Evolutionary conservation across 2,888 invertebrate genomes (phyloP), one percentile per base, ranked within the genome.

Genomic region (Pseudoips prasinana): DNA sequence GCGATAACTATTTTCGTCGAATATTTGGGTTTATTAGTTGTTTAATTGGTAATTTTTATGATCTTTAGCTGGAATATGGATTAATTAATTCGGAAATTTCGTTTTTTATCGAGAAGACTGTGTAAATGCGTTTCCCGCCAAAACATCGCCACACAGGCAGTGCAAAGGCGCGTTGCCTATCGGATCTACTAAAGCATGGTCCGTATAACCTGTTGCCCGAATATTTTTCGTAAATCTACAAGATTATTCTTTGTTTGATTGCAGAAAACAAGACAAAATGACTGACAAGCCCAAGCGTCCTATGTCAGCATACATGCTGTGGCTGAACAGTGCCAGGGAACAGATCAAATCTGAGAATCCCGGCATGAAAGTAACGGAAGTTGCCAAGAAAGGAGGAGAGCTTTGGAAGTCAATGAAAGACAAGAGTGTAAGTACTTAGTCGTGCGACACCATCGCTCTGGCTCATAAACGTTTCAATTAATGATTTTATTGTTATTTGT

Each of bases 311-410:
- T 99, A 96, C 77, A 96, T 99, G 94, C 77, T 98, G 54, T 99
- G 98, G 97, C 90, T 99, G 54, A 97, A 96, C 76, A 96, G 95
- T 56, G 93, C 92, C 41, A 91, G 99, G 55, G 96, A 97, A 62
- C 88, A 91, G 53, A 96, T 99, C 52, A 98, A 98, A 81, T 89
- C 93, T 19, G 96, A 97, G 29, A 92, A 96, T 89, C 98, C 98
- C 14, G 97, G 97, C 45, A 94, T 97, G 46, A 93, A 94, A 67
- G 93, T 99, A 11, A 96, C 96, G 5, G 99, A 99, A 68, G 93
- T 98, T 42, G 94, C 97, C 23, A 98, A 97, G 85, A 96, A 96
- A 69, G 98, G 94, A 38, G 98, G 98, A 28, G 98, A 98, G 90
- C 89, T 97, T 89, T 99, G 99, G 99, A 94, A 95, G 65, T 93